Evolutionary conservation across 2,113 vertebrate genomes (phyloP).

Genomic region (Clarias macrocephalus): DNA sequence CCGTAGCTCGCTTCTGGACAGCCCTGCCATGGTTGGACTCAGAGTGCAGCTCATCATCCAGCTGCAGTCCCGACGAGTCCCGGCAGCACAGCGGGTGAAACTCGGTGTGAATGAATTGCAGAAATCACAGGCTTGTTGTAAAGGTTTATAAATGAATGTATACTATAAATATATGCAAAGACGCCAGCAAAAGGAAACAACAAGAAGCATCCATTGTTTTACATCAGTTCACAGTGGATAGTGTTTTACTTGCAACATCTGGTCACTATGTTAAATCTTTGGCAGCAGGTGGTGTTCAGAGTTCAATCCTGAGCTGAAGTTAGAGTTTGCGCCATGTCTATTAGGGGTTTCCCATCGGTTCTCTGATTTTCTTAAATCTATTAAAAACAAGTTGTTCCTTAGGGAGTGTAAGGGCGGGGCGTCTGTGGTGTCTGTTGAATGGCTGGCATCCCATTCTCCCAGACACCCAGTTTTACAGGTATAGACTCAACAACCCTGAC

Average conservation of each 20-base stretch:
- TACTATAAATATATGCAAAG: not conserved
- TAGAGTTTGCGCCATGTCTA: not conserved
- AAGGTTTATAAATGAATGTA: not conserved
- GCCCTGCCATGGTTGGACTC: conserved; percentile 34
- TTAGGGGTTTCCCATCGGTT: not conserved
- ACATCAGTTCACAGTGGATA: not conserved
- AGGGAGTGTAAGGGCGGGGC: not conserved
- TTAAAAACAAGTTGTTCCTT: not conserved
- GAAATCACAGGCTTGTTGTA: not conserved
- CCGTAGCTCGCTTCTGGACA: conserved; percentile 53
- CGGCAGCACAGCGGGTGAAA: conserved; percentile 38
- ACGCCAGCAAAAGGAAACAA: not conserved
- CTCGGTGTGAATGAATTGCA: not conserved
- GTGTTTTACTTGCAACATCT: not conserved
- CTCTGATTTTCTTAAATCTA: not conserved
- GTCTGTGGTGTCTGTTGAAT: not conserved
- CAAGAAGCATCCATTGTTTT: not conserved
- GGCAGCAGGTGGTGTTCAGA: not conserved
- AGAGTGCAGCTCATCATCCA: conserved; percentile 52
- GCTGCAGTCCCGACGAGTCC: conserved; percentile 8
- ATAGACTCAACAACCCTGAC: not conserved
- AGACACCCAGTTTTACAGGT: not conserved
- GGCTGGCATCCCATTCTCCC: not conserved
- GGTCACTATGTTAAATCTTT: not conserved
- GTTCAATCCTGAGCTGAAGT: not conserved